phyloP scores from a whole-genome alignment of 1,140 invertebrate species.

The Macrotrachela quadricornifera region DNA sequence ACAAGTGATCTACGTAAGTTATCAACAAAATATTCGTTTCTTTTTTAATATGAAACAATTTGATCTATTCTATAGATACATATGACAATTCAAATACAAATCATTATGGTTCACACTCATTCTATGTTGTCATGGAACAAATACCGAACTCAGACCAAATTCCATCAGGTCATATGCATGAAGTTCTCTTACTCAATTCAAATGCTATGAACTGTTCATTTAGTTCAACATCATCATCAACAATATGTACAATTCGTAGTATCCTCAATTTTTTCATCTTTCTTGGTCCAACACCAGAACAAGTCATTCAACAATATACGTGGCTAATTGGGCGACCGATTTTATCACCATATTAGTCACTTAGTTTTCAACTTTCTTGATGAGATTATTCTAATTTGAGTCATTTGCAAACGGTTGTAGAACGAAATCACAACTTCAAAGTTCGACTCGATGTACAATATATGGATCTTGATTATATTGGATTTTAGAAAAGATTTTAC shows the following conservation, averaged over 20 bases:
- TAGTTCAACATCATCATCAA: slow-evolving; percentile 14
- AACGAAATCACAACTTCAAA: slow-evolving; percentile 8
- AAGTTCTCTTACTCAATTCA: slow-evolving; percentile 23
- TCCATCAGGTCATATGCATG: slow-evolving; percentile 1
- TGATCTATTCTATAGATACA: too few species aligned
- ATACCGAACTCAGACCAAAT: not conserved
- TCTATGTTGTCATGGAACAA: slow-evolving; percentile 7
- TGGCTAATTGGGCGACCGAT: slow-evolving; percentile 43
- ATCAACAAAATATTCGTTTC: too few species aligned
- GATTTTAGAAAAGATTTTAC: slow-evolving; percentile 19
- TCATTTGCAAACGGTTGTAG: slow-evolving; percentile 10
- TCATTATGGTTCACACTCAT: slow-evolving; percentile 9
- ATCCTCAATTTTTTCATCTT: slow-evolving; percentile 27
- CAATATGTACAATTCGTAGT: slow-evolving; percentile 21
- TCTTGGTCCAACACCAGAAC: slow-evolving; percentile 37
- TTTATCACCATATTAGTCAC: slow-evolving; percentile 58
- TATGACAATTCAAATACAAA: not conserved
- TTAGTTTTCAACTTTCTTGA: slow-evolving; percentile 64
- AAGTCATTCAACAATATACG: slow-evolving; percentile 49
- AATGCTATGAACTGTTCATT: slow-evolving; percentile 19
- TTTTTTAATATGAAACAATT: not conserved
- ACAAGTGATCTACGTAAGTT: slow-evolving; percentile 13
- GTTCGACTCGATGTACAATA: slow-evolving; percentile 19
- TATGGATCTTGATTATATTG: slow-evolving; percentile 29
- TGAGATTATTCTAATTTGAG: slow-evolving; percentile 19